Evolutionary conservation across 2,113 vertebrate genomes (phyloP).

Genomic region (Nothobranchius furzeri): DNA sequence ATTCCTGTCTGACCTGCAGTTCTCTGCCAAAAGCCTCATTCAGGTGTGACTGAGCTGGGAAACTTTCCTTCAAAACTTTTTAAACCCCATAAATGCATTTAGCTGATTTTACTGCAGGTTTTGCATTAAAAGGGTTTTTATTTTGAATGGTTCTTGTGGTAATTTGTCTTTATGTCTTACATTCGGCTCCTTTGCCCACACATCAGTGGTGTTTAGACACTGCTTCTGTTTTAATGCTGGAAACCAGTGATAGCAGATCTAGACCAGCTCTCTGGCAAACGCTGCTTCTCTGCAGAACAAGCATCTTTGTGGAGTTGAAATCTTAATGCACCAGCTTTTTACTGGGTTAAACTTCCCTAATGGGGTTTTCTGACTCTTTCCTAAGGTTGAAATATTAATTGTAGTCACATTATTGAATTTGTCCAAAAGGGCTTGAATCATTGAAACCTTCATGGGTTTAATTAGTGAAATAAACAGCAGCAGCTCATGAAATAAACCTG

Average conservation of each 20-base stretch:
- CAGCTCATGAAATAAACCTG: too few species aligned
- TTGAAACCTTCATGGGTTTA: too few species aligned
- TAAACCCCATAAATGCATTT: background rate
- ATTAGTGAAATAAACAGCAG: too few species aligned
- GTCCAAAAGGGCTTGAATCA: too few species aligned
- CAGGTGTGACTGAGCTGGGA: slow-evolving; percentile 19
- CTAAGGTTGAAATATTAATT: too few species aligned
- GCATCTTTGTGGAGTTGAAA: slow-evolving; percentile 27
- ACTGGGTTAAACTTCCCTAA: too few species aligned
- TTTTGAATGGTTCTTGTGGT: background rate
- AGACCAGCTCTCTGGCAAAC: slow-evolving; percentile 17
- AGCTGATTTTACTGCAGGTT: background rate
- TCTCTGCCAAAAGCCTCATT: slow-evolving; percentile 18
- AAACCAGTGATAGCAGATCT: slow-evolving; percentile 35
- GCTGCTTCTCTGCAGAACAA: slow-evolving; percentile 19
- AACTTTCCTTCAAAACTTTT: background rate
- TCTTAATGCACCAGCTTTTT: slow-evolving; percentile 23
- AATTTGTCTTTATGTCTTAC: background rate
- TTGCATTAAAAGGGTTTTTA: background rate
- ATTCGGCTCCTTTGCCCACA: background rate
- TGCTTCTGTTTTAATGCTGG: slow-evolving; percentile 25
- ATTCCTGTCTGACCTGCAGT: background rate
- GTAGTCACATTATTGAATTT: too few species aligned
- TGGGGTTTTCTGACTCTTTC: too few species aligned
- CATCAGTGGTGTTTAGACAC: background rate